phyloP scores from a whole-genome alignment of 2,888 invertebrate species.

The Ectemnius lituratus region DNA sequence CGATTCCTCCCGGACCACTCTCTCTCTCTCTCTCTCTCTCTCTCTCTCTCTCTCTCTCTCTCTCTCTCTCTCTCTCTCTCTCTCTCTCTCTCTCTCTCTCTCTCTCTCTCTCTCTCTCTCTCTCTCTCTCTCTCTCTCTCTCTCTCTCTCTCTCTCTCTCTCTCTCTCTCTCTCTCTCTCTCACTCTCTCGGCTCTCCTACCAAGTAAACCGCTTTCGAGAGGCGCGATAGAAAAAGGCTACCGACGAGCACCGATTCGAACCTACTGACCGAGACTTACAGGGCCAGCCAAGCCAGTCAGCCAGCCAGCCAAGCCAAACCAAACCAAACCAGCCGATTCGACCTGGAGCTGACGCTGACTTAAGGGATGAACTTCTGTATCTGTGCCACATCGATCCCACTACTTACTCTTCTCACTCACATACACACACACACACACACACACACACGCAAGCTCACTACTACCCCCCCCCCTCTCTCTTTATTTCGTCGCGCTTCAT shows the following conservation, averaged over 20 bases:
- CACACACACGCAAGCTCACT: too few species aligned
- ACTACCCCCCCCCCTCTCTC: not conserved
- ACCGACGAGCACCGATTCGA: constrained; percentile 41
- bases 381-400: not conserved
- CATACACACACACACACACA: too few species aligned
- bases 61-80: constrained; percentile 15
- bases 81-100: constrained; percentile 9
- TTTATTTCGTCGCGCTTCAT: not conserved
- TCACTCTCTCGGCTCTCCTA: constrained; percentile 36
- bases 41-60: constrained; percentile 13
- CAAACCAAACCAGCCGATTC: too few species aligned
- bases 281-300: not conserved
- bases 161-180: too few species aligned
- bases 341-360: too few species aligned
- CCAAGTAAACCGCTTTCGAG: constrained; percentile 52
- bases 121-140: too few species aligned
- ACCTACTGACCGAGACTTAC: constrained; percentile 63
- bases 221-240: constrained; percentile 51
- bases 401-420: too few species aligned
- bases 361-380: not conserved
- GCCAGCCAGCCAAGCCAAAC: too few species aligned
- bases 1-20: constrained; percentile 13
- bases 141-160: too few species aligned
- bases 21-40: too few species aligned
- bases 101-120: constrained; percentile 1